A percentile compares a stretch with the other conserved stretches of the same genome.
Conservation (phyloP, 1,140 invertebrate species). For the Atta colombica region DNA sequence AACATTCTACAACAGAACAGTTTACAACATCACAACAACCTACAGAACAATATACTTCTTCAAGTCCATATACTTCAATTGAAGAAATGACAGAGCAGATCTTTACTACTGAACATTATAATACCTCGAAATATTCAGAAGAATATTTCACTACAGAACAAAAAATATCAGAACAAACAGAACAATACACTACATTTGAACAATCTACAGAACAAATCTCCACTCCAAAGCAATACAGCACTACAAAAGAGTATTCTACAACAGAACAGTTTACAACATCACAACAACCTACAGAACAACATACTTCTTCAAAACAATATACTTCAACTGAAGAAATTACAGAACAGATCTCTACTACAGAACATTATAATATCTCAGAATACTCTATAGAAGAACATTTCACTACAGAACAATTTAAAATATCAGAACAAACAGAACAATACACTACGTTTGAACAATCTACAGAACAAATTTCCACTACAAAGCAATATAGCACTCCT, state of each 20-base stretch:
- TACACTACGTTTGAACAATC: neutral
- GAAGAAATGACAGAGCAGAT: neutral
- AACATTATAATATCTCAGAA: neutral
- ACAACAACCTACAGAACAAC: neutral
- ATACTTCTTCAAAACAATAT: conserved; percentile 7
- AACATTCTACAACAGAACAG: neutral
- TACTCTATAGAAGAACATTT: neutral
- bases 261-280: conserved; percentile 16
- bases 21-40: neutral
- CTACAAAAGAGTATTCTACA: neutral
- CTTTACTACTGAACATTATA: conserved; percentile 25
- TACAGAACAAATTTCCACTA: neutral
- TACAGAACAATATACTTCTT: conserved; percentile 1
- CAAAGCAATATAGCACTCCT: neutral
- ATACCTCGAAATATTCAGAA: neutral
- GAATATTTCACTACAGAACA: conserved; percentile 14
- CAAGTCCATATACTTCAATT: neutral
- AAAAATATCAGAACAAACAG: conserved; percentile 8
- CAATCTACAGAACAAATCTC: neutral
- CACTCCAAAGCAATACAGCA: neutral
- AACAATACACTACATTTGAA: neutral
- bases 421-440: conserved; percentile 16
- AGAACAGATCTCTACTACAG: neutral
- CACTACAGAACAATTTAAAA: conserved; percentile 10
- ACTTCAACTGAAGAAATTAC: neutral